phyloP scores from a whole-genome alignment of 2,888 invertebrate genomes.

The Drosophila eohydei region DNA sequence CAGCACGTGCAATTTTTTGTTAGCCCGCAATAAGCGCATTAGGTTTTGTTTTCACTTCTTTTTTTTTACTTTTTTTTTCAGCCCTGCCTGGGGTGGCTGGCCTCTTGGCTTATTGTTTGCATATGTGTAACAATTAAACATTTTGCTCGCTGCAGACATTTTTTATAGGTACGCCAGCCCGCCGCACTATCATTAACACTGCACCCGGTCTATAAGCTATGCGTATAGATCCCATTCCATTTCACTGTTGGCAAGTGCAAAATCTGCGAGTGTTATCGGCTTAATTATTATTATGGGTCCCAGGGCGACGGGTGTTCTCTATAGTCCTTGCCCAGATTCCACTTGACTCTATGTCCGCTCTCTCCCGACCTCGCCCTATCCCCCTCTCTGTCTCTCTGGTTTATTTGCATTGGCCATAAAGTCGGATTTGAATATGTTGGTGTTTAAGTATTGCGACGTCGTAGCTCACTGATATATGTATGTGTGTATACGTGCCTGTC shows the following conservation, averaged over 20 bases:
- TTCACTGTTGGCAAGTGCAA: conserved; percentile 67
- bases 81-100: conserved; percentile 52
- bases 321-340: conserved; percentile 48
- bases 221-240: background rate
- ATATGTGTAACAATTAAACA: conserved; percentile 80
- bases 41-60: conserved; percentile 43
- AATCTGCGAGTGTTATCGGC: conserved; percentile 81
- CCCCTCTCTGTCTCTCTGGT: conserved; percentile 32
- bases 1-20: conserved; percentile 78
- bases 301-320: conserved; percentile 67
- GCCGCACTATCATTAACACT: conserved; percentile 68
- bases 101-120: conserved; percentile 71
- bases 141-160: conserved; percentile 72
- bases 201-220: conserved; percentile 15
- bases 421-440: conserved; percentile 79
- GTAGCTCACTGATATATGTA: conserved; percentile 35
- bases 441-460: conserved; percentile 70
- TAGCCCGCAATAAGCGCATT: conserved; percentile 73
- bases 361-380: background rate
- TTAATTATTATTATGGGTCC: conserved; percentile 81
- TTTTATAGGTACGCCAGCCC: conserved; percentile 55
- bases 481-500: conserved; percentile 7
- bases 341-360: conserved; percentile 57
- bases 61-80: conserved; percentile 18
- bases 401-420: conserved; percentile 73